Conservation (phyloP, 2,113 vertebrate genomes). For the Acrocephalus kingi region DNA sequence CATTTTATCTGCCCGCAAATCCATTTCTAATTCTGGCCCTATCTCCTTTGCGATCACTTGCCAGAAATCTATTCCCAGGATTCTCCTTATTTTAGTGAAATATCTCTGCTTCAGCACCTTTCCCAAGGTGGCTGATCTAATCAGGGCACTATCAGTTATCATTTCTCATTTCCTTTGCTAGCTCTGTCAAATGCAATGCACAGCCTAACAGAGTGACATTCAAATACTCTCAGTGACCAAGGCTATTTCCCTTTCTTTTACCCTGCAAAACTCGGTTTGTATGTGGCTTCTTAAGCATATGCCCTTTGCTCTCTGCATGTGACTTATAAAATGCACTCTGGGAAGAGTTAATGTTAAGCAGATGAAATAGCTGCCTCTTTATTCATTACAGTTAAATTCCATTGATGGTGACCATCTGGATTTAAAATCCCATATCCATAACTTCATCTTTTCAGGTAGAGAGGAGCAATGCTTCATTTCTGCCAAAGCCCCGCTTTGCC, state of each 20-base stretch:
- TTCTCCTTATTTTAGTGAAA: conserved; percentile 78
- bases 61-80: conserved; percentile 75
- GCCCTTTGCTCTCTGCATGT: neutral
- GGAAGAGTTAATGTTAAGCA: neutral
- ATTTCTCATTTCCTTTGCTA: conserved; percentile 74
- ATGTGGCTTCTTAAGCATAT: neutral
- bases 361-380: neutral
- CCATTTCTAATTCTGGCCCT: conserved; percentile 77
- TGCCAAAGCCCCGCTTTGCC: conserved; percentile 18
- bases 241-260: neutral
- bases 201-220: conserved; percentile 68
- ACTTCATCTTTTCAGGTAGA: neutral
- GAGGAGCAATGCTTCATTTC: conserved; percentile 4
- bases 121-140: conserved; percentile 79
- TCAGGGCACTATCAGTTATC: conserved; percentile 73
- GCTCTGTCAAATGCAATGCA: conserved; percentile 65
- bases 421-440: neutral
- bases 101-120: conserved; percentile 81
- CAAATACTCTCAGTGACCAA: conserved; percentile 35
- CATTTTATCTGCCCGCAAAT: conserved; percentile 76
- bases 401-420: neutral
- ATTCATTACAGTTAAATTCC: neutral
- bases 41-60: conserved; percentile 70
- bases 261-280: neutral
- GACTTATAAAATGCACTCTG: neutral